Conservation (phyloP, 2,797 vertebrate species). For the Enteromius fasciolatus region DNA sequence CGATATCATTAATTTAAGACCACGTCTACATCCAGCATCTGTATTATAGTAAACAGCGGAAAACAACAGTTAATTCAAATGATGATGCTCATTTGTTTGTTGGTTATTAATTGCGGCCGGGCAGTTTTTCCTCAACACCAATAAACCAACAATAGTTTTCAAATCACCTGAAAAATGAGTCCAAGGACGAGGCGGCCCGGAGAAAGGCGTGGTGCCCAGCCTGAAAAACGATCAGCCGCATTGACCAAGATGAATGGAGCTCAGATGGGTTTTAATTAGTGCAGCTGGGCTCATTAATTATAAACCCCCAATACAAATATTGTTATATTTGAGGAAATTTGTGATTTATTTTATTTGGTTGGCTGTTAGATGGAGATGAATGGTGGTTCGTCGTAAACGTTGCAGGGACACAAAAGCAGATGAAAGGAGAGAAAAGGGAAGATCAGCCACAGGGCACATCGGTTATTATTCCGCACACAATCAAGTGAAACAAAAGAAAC, state of each 20-base stretch:
- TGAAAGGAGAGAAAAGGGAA: slow-evolving; percentile 60
- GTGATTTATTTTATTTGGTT: slow-evolving; percentile 99
- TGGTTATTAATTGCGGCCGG: slow-evolving; percentile 76
- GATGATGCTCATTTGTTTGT: slow-evolving; percentile 53
- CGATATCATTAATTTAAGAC: slow-evolving; percentile 37
- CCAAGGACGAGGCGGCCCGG: slow-evolving; percentile 80
- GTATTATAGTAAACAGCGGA: slow-evolving; percentile 34
- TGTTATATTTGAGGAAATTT: slow-evolving; percentile 99
- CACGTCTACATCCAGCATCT: slow-evolving; percentile 40
- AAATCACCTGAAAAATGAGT: slow-evolving; percentile 85
- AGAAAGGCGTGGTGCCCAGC: slow-evolving; percentile 82
- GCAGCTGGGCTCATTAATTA: slow-evolving; percentile 99
- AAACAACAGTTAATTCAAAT: slow-evolving; percentile 59
- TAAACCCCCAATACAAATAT: slow-evolving; percentile 97
- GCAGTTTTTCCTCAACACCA: slow-evolving; percentile 73
- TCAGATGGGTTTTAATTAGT: slow-evolving; percentile 99
- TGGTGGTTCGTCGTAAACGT: slow-evolving; percentile 89
- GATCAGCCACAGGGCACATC: slow-evolving; percentile 72
- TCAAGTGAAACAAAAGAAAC: slow-evolving; percentile 73
- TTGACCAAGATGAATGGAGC: slow-evolving; percentile 99
- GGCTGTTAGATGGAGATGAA: slow-evolving; percentile 96
- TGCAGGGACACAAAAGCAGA: slow-evolving; percentile 76
- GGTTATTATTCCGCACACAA: slow-evolving; percentile 86
- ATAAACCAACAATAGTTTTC: slow-evolving; percentile 79
- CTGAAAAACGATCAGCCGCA: slow-evolving; percentile 83